phyloP scores from a whole-genome alignment of 1,140 invertebrate species.

The Berghia stephanieae region DNA sequence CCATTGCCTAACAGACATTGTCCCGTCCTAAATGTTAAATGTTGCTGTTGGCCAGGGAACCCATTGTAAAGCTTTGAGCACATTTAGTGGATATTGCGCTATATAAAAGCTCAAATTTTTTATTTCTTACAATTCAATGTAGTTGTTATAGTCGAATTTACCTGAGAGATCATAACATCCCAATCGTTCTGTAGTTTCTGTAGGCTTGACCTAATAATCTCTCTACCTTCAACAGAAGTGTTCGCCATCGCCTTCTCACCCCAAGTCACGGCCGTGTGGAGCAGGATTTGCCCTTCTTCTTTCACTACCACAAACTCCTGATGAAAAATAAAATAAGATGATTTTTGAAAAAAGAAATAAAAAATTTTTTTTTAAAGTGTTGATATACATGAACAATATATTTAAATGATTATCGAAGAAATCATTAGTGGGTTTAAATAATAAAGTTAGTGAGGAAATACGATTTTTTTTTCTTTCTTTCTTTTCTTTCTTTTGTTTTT shows the following conservation, averaged over 20 bases:
- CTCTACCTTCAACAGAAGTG: slow-evolving; percentile 86
- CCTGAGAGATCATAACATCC: slow-evolving; percentile 80
- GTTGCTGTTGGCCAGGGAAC: too few relatives aligned
- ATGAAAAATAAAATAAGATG: neutral
- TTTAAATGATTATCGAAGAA: too few relatives aligned
- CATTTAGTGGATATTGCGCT: too few relatives aligned
- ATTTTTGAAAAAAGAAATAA: slow-evolving; percentile 1
- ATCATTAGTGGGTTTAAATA: too few relatives aligned
- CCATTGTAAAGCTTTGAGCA: too few relatives aligned
- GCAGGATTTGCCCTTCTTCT: slow-evolving; percentile 89
- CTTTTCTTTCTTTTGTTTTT: neutral
- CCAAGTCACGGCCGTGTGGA: slow-evolving; percentile 89
- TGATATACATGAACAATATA: too few relatives aligned
- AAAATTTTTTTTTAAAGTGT: neutral
- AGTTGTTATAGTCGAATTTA: neutral
- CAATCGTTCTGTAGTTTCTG: slow-evolving; percentile 88
- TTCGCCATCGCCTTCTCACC: slow-evolving; percentile 94
- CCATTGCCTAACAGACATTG: too few relatives aligned
- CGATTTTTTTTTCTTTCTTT: too few relatives aligned
- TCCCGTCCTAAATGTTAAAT: too few relatives aligned
- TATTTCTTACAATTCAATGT: neutral
- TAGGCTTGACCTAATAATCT: slow-evolving; percentile 85
- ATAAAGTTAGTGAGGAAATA: too few relatives aligned
- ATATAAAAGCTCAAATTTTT: too few relatives aligned
- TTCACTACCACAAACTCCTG: slow-evolving; percentile 77